phyloP scores from a whole-genome alignment of 2,113 vertebrate species.

The Coptodon rendalli region DNA sequence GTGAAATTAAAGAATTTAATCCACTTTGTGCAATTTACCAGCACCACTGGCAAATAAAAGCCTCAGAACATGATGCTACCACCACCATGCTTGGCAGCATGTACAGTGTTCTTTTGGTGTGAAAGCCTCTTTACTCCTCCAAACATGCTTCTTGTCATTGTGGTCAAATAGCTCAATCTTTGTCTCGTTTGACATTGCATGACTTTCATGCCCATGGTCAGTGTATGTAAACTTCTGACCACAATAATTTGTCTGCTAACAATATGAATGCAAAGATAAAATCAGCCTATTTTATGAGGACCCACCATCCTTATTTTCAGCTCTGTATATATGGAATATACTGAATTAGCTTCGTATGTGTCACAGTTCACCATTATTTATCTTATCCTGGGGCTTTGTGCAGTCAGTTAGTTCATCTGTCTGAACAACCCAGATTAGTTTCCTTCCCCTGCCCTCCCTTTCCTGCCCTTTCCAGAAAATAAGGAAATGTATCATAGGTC shows the following conservation, averaged over 20 bases:
- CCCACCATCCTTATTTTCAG: rapidly evolving
- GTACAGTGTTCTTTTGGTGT: neutral
- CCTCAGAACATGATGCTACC: neutral
- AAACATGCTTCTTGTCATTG: neutral
- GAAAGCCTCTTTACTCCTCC: neutral
- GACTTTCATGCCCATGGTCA: neutral
- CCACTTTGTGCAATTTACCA: neutral
- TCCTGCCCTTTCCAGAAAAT: neutral
- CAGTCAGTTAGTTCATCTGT: neutral
- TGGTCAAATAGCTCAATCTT: neutral
- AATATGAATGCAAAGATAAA: neutral
- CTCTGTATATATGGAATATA: neutral
- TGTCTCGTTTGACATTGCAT: neutral
- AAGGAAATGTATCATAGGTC: neutral
- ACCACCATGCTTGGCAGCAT: neutral
- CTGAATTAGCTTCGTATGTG: neutral
- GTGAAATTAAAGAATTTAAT: neutral
- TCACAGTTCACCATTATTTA: neutral
- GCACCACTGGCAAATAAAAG: neutral
- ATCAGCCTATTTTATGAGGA: neutral
- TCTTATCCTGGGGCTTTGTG: neutral
- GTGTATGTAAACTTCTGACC: neutral
- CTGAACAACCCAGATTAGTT: neutral
- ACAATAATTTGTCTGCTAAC: neutral
- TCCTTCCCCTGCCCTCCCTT: neutral